phyloP scores from a whole-genome alignment of 2,888 invertebrate species.

The Ichneumon xanthorius region DNA sequence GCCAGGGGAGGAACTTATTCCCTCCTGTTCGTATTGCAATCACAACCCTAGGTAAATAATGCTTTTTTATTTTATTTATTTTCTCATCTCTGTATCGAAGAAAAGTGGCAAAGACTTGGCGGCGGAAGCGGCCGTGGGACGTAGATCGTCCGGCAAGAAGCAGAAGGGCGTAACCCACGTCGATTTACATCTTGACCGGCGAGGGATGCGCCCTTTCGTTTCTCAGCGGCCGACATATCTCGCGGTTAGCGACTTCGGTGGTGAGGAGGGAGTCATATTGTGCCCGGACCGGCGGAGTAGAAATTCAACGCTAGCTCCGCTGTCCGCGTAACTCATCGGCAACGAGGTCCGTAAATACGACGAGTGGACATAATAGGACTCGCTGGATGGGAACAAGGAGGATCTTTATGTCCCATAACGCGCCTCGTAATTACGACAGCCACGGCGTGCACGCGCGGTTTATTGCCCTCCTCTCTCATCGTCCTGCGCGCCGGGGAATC shows the following conservation, averaged over 20 bases:
- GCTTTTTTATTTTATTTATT: background rate
- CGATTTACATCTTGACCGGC: too few species aligned
- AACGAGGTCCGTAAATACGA: conserved; percentile 69
- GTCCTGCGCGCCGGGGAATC: conserved; percentile 27
- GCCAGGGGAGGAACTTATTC: background rate
- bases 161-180: too few species aligned
- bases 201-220: too few species aligned
- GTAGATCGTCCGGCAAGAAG: too few species aligned
- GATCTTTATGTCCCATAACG: conserved; percentile 70
- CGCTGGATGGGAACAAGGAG: conserved; percentile 63
- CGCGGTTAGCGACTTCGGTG: background rate
- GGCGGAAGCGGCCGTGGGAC: too few species aligned
- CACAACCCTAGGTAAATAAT: background rate
- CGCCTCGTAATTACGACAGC: conserved; percentile 68
- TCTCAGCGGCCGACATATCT: background rate
- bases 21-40: background rate
- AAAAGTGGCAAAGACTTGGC: background rate
- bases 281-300: conserved; percentile 5
- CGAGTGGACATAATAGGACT: conserved; percentile 68
- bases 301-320: conserved; percentile 50
- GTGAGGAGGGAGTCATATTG: conserved; percentile 21
- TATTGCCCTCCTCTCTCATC: conserved; percentile 49
- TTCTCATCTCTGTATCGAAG: background rate
- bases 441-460: conserved; percentile 53
- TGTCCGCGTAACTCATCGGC: conserved; percentile 66